Conservation (phyloP, 1,140 invertebrate species). For the Formica exsecta region DNA sequence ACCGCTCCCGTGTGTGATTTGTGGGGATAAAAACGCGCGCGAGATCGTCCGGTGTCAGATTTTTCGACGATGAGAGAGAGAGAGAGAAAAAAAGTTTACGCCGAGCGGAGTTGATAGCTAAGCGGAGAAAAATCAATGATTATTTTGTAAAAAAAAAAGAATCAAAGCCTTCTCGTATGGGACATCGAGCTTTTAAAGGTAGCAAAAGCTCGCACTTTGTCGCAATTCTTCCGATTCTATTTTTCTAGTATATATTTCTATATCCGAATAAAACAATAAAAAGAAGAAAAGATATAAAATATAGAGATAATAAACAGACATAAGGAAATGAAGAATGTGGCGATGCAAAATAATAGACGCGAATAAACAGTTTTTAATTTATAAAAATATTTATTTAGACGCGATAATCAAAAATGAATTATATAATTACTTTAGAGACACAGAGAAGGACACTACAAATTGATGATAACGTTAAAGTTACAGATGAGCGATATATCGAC, state of each 20-base stretch:
- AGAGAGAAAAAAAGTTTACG: slow-evolving; percentile 40
- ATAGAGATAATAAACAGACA: not conserved
- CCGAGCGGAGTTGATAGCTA: slow-evolving; percentile 37
- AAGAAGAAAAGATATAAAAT: slow-evolving; percentile 25
- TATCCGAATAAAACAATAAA: slow-evolving; percentile 24
- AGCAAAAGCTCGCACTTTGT: slow-evolving; percentile 29
- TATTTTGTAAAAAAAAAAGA: slow-evolving; percentile 43
- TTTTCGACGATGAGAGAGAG: slow-evolving; percentile 55
- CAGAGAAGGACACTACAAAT: not conserved
- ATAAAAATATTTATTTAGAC: not conserved
- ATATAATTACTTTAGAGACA: not conserved
- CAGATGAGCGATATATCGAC: not conserved
- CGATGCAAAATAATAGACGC: slow-evolving; percentile 2
- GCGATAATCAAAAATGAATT: not conserved
- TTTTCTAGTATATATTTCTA: not conserved
- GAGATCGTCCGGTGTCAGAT: slow-evolving; percentile 57
- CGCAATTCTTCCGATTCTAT: slow-evolving; percentile 7
- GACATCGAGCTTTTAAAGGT: slow-evolving; percentile 24
- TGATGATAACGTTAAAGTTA: not conserved
- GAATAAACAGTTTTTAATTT: not conserved
- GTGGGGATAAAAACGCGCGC: slow-evolving; percentile 59
- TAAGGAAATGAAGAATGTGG: not conserved
- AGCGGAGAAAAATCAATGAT: slow-evolving; percentile 59
- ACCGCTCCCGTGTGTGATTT: slow-evolving; percentile 56
- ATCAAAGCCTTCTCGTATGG: slow-evolving; percentile 25